Conservation (phyloP, 92 coral and sea anemone species). For the Siderastrea radians region DNA sequence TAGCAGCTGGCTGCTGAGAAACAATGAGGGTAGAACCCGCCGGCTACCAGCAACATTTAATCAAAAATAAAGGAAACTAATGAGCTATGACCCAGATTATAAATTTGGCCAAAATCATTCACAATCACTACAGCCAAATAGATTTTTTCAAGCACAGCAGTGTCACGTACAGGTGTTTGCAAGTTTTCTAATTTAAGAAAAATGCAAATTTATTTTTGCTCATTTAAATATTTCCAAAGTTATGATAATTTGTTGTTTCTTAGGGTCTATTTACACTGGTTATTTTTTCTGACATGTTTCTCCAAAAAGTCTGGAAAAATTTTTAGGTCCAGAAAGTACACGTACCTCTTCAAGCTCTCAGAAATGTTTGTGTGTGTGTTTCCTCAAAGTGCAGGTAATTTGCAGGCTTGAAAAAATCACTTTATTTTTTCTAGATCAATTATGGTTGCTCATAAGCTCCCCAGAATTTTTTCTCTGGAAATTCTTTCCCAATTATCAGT, state of each 20-base stretch:
- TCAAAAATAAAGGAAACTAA: background rate
- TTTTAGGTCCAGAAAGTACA: no score
- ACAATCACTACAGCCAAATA: background rate
- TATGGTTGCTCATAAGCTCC: no score
- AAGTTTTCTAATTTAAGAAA: background rate
- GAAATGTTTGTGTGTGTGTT: no score
- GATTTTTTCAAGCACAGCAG: background rate
- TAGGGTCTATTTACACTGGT: background rate
- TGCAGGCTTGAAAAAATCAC: no score
- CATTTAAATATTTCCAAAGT: constrained; percentile 1
- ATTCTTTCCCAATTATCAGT: no score
- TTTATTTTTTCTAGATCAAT: no score
- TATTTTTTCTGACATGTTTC: no score
- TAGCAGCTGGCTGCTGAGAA: constrained; percentile 35
- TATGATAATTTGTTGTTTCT: background rate
- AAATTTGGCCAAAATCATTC: background rate
- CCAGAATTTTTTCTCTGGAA: no score
- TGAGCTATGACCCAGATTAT: background rate
- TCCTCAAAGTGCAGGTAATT: no score
- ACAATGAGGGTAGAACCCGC: background rate
- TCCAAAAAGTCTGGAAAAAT: no score
- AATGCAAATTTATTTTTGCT: constrained; percentile 11
- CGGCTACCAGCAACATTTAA: background rate
- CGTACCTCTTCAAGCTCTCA: no score
- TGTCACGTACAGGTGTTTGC: background rate